Percentiles rank a stretch among this genome's conserved stretches.
Conservation (phyloP, 2,113 vertebrate genomes). For the Indicator maculatus region DNA sequence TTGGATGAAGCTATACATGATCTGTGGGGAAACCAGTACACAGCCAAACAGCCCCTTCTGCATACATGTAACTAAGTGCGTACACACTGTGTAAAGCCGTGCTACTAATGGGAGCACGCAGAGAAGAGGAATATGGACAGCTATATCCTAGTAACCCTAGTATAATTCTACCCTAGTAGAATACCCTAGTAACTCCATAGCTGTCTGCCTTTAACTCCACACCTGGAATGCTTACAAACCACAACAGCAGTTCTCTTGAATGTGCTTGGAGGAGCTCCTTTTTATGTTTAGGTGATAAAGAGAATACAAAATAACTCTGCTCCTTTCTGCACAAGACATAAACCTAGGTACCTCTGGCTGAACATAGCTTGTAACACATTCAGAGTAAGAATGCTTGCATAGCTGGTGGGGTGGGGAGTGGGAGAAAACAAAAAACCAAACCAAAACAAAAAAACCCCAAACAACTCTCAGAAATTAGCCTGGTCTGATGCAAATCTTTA, state of each 20-base stretch:
- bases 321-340: background rate
- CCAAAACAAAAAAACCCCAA: too few relatives aligned
- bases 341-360: background rate
- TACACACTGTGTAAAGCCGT: background rate
- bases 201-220: background rate
- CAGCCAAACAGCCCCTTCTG: background rate
- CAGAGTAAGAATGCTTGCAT: background rate
- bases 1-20: background rate
- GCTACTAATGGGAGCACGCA: background rate
- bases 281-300: background rate
- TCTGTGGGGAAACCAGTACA: background rate
- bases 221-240: background rate
- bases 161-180: too few relatives aligned
- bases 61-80: accelerated
- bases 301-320: background rate
- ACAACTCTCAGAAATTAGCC: background rate
- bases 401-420: background rate
- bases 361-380: background rate
- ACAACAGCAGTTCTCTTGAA: background rate
- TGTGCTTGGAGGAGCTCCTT: background rate
- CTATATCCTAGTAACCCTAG: too few relatives aligned
- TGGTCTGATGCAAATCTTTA: background rate
- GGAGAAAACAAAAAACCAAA: background rate
- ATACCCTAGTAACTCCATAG: background rate
- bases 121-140: background rate